Conservation (phyloP, 92 coral and sea anemone species). For the Porites evermanni region DNA sequence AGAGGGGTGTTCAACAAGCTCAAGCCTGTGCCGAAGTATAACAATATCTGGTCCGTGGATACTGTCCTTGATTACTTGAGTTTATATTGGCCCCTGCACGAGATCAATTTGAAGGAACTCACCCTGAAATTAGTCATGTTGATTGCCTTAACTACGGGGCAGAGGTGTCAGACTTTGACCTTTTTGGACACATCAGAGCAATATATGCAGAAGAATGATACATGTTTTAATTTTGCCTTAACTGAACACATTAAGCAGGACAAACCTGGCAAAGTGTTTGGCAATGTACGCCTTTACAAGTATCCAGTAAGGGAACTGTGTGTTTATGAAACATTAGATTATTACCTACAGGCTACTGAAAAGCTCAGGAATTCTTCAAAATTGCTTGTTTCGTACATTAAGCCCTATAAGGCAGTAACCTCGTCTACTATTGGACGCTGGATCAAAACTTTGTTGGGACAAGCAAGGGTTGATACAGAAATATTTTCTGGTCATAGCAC, state of each 20-base stretch:
- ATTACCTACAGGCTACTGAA: conserved; percentile 41
- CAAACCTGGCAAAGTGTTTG: too few relatives aligned
- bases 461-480: neutral
- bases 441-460: conserved; percentile 48
- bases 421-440: conserved; percentile 54
- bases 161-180: conserved; percentile 67
- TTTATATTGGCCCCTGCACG: conserved; percentile 45
- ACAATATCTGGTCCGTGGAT: conserved; percentile 57
- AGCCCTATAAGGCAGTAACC: conserved; percentile 48
- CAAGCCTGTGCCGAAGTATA: too few relatives aligned
- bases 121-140: conserved; percentile 65
- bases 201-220: conserved; percentile 32
- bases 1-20: too few relatives aligned
- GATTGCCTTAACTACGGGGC: conserved; percentile 70
- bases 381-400: conserved; percentile 60
- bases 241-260: conserved; percentile 48
- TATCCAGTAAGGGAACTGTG: conserved; percentile 44
- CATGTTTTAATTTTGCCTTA: conserved; percentile 48
- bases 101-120: conserved; percentile 40
- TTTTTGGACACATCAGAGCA: conserved; percentile 48
- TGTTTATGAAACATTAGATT: conserved; percentile 61
- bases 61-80: conserved; percentile 57
- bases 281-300: too few relatives aligned
- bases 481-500: conserved; percentile 56
- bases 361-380: conserved; percentile 37